Evolutionary conservation across 2,888 invertebrate genomes (phyloP).

Genomic region (Gibbula magus): DNA sequence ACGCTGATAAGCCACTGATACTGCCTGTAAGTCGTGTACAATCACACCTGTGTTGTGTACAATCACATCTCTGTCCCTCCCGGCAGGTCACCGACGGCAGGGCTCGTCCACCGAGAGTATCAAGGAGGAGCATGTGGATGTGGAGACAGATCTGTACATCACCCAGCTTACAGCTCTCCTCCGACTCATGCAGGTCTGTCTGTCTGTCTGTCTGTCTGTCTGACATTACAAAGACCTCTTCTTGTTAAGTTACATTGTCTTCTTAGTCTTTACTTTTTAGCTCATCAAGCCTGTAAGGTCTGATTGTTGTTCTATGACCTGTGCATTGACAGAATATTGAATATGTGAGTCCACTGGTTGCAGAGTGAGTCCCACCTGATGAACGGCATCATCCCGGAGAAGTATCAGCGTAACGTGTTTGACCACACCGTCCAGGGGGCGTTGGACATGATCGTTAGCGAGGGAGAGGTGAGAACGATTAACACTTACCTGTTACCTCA

Average conservation of each 20-base stretch:
- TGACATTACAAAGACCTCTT: too few species aligned
- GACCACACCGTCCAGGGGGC: slow-evolving; percentile 89
- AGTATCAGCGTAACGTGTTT: slow-evolving; percentile 88
- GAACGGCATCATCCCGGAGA: slow-evolving; percentile 88
- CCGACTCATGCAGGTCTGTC: slow-evolving; percentile 83
- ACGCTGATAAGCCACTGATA: too few species aligned
- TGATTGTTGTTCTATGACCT: too few species aligned
- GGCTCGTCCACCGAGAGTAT: slow-evolving; percentile 77
- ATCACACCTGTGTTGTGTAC: too few species aligned
- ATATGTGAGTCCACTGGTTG: slow-evolving; percentile 38
- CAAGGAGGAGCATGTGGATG: slow-evolving; percentile 82
- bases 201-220: too few species aligned
- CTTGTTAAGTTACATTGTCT: too few species aligned
- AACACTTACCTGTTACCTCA: background rate
- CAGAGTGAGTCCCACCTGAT: slow-evolving; percentile 87
- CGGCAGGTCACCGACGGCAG: slow-evolving; percentile 59
- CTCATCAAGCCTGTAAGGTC: too few species aligned
- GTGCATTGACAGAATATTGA: background rate
- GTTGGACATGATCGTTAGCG: slow-evolving; percentile 88
- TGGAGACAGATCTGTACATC: slow-evolving; percentile 89
- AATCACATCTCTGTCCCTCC: background rate
- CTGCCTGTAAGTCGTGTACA: too few species aligned
- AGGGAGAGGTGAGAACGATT: slow-evolving; percentile 83
- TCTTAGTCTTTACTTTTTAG: too few species aligned
- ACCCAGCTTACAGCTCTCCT: slow-evolving; percentile 88